phyloP scores from a whole-genome alignment of 2,113 vertebrate species.

The Ciconia boyciana region DNA sequence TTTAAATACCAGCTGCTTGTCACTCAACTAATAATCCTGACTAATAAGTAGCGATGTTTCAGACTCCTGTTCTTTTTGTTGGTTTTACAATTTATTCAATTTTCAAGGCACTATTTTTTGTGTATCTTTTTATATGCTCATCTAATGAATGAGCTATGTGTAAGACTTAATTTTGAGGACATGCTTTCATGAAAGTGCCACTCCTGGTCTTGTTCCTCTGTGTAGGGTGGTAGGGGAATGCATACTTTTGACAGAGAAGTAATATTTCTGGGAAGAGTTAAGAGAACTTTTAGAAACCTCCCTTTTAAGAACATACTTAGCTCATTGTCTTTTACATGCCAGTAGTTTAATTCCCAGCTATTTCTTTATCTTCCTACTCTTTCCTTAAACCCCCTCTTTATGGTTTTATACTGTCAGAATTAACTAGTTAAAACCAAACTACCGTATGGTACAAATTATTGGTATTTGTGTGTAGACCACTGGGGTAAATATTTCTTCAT shows the following conservation, averaged over 20 bases:
- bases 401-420: neutral
- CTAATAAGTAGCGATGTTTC: neutral
- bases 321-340: neutral
- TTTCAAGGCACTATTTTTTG: neutral
- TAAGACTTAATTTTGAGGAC: neutral
- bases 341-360: neutral
- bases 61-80: neutral
- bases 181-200: neutral
- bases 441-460: neutral
- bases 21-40: neutral
- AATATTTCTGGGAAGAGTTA: neutral
- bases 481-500: neutral
- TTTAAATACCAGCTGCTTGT: conserved; percentile 6
- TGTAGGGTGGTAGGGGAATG: neutral
- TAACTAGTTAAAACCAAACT: neutral
- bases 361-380: neutral
- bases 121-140: neutral
- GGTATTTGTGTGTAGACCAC: neutral
- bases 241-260: neutral
- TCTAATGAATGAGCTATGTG: neutral
- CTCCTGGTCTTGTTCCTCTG: neutral
- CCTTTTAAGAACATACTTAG: neutral
- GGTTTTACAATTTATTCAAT: neutral
- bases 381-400: neutral
- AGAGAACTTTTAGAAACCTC: neutral